phyloP scores from a whole-genome alignment of 2,888 invertebrate genomes.

The Eupithecia centaureata region DNA sequence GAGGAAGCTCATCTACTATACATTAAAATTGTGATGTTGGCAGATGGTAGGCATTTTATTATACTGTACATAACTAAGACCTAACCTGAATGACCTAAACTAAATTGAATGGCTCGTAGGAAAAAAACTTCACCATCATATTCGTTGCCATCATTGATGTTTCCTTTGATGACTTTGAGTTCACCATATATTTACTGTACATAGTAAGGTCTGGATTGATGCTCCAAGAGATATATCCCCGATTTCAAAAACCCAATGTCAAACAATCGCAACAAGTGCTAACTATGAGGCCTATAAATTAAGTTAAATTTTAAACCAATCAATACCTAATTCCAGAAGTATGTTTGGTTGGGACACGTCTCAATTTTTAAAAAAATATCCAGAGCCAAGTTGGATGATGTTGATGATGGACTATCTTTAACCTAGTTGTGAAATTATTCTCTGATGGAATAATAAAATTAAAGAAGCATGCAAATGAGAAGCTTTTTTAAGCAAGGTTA shows the following conservation, averaged over 20 bases:
- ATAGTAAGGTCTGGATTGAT: no score
- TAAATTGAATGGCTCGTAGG: background rate
- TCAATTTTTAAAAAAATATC: background rate
- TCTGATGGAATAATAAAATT: background rate
- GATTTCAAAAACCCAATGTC: no score
- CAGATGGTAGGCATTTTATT: background rate
- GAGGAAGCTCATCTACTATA: conserved; percentile 12
- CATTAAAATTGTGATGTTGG: conserved; percentile 3
- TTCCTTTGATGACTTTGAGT: no score
- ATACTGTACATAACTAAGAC: background rate
- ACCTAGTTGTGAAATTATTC: background rate
- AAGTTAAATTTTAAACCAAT: no score
- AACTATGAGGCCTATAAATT: no score
- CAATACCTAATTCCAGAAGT: no score
- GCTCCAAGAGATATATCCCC: no score
- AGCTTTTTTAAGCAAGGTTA: conserved; percentile 7
- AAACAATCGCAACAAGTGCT: no score
- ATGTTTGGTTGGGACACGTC: background rate
- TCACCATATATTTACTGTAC: no score
- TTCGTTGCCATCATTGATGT: background rate
- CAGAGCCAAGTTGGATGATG: no score
- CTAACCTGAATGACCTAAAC: no score
- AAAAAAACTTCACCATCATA: background rate
- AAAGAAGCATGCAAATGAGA: conserved; percentile 24
- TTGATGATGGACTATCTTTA: no score